phyloP scores from a whole-genome alignment of 2,797 vertebrate genomes.

The Lemur catta region DNA sequence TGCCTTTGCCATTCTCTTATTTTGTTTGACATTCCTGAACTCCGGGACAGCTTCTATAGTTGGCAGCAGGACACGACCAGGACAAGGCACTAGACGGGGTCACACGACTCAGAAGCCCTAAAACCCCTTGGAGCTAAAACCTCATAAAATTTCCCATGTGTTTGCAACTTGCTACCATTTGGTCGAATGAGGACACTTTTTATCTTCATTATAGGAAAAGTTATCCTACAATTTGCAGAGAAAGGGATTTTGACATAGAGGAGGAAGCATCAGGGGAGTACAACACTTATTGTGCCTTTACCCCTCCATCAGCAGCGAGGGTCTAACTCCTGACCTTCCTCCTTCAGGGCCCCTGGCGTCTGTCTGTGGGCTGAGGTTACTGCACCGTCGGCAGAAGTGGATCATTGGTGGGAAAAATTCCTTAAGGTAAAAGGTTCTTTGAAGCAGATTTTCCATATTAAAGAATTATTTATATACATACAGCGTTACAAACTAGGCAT shows the following conservation, averaged over 20 bases:
- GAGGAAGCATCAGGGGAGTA: not conserved
- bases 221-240: not conserved
- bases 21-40: not conserved
- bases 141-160: not conserved
- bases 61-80: not conserved
- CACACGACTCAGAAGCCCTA: not conserved
- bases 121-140: not conserved
- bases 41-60: not conserved
- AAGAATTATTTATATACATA: too few species aligned
- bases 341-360: constrained; percentile 87
- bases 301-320: not conserved
- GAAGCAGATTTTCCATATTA: too few species aligned
- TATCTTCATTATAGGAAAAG: not conserved
- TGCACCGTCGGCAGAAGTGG: constrained; percentile 92
- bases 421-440: too few species aligned
- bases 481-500: too few species aligned
- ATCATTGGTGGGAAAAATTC: too few species aligned
- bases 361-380: constrained; percentile 91
- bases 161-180: not conserved
- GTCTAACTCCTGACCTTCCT: constrained; percentile 60
- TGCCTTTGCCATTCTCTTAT: not conserved
- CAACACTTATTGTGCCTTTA: not conserved
- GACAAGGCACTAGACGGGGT: not conserved
- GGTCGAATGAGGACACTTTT: not conserved
- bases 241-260: not conserved